These are phyloP conservation scores for Trichopria drosophilae DNA, from an alignment of 2,888 invertebrate species.

Conservation along the genomic window DNA sequence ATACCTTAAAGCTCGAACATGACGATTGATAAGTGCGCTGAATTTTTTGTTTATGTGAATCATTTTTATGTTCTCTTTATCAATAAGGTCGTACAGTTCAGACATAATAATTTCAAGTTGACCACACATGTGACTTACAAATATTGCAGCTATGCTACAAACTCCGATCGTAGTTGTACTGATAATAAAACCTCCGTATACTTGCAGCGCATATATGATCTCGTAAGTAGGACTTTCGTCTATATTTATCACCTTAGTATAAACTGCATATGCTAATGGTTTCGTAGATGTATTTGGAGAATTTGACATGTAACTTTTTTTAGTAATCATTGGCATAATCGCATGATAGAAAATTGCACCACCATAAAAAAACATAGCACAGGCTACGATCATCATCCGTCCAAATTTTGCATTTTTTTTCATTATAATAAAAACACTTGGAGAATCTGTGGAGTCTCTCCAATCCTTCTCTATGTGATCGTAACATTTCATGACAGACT, in stretches of 20 bases:
- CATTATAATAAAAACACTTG: too few species aligned
- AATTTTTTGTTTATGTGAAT: conserved; percentile 27
- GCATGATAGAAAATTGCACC: conserved; percentile 47
- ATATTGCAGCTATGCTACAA: conserved; percentile 47
- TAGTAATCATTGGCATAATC: conserved; percentile 42
- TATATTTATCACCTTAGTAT: conserved; percentile 42
- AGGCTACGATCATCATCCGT: conserved; percentile 35
- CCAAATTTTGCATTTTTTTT: conserved; percentile 42
- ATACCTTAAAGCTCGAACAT: conserved; percentile 44
- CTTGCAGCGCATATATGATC: conserved; percentile 45
- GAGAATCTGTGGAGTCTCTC: conserved; percentile 29
- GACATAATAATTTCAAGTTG: conserved; percentile 45
- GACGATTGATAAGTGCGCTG: conserved; percentile 42
- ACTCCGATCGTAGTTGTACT: conserved; percentile 46
- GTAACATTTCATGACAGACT: conserved; percentile 35
- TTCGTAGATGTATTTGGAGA: conserved; percentile 22
- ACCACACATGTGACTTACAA: conserved; percentile 49
- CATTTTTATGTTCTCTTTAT: too few species aligned
- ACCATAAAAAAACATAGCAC: conserved; percentile 41
- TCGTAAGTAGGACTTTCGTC: conserved; percentile 45
- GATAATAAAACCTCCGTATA: conserved; percentile 44
- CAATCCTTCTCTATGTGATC: conserved; percentile 42
- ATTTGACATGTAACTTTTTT: too few species aligned
- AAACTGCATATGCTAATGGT: conserved; percentile 45
- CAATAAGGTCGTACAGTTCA: conserved; percentile 35